Evolutionary conservation across 2,113 vertebrate species (phyloP).

Genomic region (Sebastes schlegelii): DNA sequence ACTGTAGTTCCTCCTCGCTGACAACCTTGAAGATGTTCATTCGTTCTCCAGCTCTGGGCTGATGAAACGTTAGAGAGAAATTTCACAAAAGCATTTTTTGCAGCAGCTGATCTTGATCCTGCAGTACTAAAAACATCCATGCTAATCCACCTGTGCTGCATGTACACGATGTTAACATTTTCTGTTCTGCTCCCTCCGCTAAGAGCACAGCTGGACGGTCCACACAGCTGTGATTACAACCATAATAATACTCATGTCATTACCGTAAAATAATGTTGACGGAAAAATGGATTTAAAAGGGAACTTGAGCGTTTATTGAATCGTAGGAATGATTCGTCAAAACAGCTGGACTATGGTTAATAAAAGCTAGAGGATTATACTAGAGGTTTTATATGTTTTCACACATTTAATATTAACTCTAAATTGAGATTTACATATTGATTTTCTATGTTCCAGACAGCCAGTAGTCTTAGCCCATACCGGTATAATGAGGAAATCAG

Average conservation of each 20-base stretch:
- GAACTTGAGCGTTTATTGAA: neutral
- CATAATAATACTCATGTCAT: neutral
- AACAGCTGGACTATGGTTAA: neutral
- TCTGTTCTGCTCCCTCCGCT: conserved; percentile 1
- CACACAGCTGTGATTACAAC: conserved; percentile 35
- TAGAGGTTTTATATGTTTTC: neutral
- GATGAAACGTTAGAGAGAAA: conserved; percentile 1
- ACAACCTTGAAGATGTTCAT: conserved; percentile 9
- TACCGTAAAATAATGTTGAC: conserved; percentile 4
- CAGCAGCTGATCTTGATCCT: neutral
- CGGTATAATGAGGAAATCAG: no score
- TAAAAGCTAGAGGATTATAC: neutral
- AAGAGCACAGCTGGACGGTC: conserved; percentile 4
- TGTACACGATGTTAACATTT: neutral
- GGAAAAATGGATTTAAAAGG: conserved; percentile 4
- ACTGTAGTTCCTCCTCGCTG: neutral
- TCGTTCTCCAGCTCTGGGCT: neutral
- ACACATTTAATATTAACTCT: neutral
- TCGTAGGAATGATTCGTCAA: neutral
- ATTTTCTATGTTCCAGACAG: neutral
- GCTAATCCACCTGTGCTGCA: conserved; percentile 4
- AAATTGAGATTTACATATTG: neutral
- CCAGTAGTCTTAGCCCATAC: neutral
- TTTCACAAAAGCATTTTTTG: neutral
- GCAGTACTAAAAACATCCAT: neutral